Evolutionary conservation across 2,113 vertebrate genomes (phyloP), one percentile per base, ranked within the genome.

Genomic region (Paracanthobrama guichenoti): DNA sequence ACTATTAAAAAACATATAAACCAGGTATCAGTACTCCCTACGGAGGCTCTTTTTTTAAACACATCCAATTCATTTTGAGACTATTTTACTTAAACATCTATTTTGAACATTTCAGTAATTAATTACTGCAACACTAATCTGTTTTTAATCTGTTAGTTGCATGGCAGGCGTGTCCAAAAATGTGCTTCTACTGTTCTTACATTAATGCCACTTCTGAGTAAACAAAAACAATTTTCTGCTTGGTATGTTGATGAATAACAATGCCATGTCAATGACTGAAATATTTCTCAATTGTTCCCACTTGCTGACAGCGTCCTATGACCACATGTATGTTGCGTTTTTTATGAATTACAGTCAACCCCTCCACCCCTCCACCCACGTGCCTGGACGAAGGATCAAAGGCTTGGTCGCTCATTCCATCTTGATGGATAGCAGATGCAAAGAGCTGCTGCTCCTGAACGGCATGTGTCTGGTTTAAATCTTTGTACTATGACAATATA

Each of bases 381-480:
- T 28, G 72, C 22, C 39, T 31, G 66, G 62, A 93, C 93, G 91
- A 94, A 94, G 73, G 53, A 93, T 94, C 92, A 94, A 94, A 94
- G 91, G 86, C 90, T 90, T 79, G 90, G 82, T 90, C 67, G 89
- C 90, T 92, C 92, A 95, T 93, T 93, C 92, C 92, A 93, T 92
- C 87, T 89, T 94, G 93, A 94, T 94, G 89, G 88, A 90, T 91
- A 94, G 92, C 94, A 94, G 93, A 94, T 94, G 94, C 92, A 93
- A 90, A 28, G 87, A 90, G 87, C 85, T 81, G 85, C 87, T 90
- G 86, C 90, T 82, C 87, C 90, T 90, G 88, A 91, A 90, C 87
- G 90, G 88, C 76, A 53, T 86, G 88, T 84, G 89, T 83, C 77
- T 85, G 88, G 48, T 82, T 81, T 83, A 73, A 42, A 83, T 88